A percentile compares a stretch with the other conserved stretches of the same genome.
Evolutionary conservation across 2,888 invertebrate species (phyloP).

Genomic region (Epistrophella euchroma): DNA sequence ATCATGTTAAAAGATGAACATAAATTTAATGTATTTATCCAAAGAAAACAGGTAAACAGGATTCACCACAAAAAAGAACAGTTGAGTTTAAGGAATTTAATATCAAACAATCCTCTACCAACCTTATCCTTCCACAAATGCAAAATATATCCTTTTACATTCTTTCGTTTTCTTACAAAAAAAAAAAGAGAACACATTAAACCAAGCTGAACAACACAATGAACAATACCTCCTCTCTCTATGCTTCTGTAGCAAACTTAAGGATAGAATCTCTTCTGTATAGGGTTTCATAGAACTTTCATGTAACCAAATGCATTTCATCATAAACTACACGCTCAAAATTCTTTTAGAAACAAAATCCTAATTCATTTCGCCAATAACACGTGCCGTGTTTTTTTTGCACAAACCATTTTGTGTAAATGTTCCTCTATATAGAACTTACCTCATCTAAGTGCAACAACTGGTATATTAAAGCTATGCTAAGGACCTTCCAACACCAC

Average conservation of each 20-base stretch:
- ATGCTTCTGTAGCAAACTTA: background rate
- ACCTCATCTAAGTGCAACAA: conserved; percentile 35
- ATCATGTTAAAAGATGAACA: background rate
- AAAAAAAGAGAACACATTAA: background rate
- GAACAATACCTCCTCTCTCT: background rate
- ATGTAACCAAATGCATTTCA: conserved; percentile 48
- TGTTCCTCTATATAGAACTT: background rate
- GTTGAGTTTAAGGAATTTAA: background rate
- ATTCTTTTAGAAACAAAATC: conserved; percentile 21
- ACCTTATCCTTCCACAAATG: background rate
- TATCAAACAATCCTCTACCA: too few species aligned
- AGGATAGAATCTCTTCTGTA: conserved; percentile 20
- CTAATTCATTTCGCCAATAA: conserved; percentile 47
- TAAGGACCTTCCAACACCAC: conserved; percentile 16
- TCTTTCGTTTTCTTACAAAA: background rate
- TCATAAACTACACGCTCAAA: conserved; percentile 25
- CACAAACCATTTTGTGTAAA: background rate
- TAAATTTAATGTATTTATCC: background rate
- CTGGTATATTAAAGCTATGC: conserved; percentile 22
- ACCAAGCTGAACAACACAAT: background rate
- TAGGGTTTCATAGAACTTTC: conserved; percentile 27
- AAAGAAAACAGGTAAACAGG: background rate
- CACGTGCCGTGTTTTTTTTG: conserved; percentile 5
- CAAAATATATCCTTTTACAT: background rate
- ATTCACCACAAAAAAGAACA: background rate